Evolutionary conservation across 2,888 invertebrate species (phyloP), one percentile per base, ranked within the genome.

Genomic region (Brachyptera risi): DNA sequence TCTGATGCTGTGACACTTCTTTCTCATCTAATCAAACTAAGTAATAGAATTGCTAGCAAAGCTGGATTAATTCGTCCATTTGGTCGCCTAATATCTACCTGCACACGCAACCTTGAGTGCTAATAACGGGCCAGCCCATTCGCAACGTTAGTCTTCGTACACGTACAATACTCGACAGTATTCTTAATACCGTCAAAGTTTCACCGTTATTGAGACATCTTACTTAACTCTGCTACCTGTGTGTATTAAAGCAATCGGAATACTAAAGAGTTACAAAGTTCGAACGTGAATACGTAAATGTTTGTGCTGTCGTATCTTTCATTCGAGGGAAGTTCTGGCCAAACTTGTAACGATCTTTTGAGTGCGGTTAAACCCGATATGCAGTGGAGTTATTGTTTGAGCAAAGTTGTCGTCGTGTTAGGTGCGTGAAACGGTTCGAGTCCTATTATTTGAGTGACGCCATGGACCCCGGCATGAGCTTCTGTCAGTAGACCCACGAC

Each of bases 401-500:
- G 50, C 50, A 51, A n/a, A 51, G 50, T 42, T 42, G 42, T 42
- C 21, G 21, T 19, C 21, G 42, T 42, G 42, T 15, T 17, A 17
- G 19, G n/a, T 42, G 17, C 27, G 15, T 51, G 31, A 1, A 17
- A 17, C n/a, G 24, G 17, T 17, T 24, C 26, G 50, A 51, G 50
- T 27, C 50, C 50, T 51, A 26, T 37, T 64, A 62, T 58, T 62
- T 62, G 58, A 64, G 61, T 37, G 62, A 60, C 42, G 59, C 56
- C 47, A 57, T 58, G 42, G 64, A 62, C n/a, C 62, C 64, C 57
- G 62, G 59, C 49, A 37, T 35, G 9, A 62, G 58, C 58, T 64
- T 62, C 60, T 64, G 86, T 90, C 88, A 94, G 83, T 94, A 94
- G 74, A 97, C 94, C 97, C 97, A 97, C 44, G 92, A 92, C 7